Base-by-base conservation (phyloP, 2,113 vertebrate genomes). In the Barnardius zonarius region DNA sequence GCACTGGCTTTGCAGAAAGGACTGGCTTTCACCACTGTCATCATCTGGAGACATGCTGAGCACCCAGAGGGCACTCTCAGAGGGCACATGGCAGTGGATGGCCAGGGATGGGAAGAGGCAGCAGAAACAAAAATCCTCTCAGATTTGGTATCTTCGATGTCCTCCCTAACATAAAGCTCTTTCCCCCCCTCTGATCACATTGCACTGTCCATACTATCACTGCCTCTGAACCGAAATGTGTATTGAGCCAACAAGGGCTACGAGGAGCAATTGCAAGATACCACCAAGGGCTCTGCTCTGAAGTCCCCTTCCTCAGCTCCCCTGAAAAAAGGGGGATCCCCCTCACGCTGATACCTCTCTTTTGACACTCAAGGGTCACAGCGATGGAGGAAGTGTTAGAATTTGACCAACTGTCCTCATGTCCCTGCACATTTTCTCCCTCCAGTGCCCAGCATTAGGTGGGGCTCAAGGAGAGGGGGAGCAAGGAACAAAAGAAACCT, bases 131-230 rank as follows among this genome's bases (percentile, higher is more conserved):
- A 44, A 79, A 69, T 62, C 37, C 31, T 76, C 44, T 88, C 70
- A 31, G 20, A 17, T 28, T 2, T 30, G 11, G 54, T 24, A 51
- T 79, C 55, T 88, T 46, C 69, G 62, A 24, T 1, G 3, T 24
- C 20, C 43, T 88, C 28, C 66, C 51, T 25, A 79, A 31, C 1
- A 6, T 48, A 82, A 94, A 96, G 74, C 48, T 85, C 62, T 87
- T 76, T 15, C 2, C 2, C 9, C 9, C 17, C 25, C 19, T 48
- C 78, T 1, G 0, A 3, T 33, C 44, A 19, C 0, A 1, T 41
- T 77, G 77, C 31, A 10, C 39, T 0, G 0, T 0, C 0, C 35
- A 22, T 49, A 30, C 37, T 22, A 39, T 19, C 0, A 0, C 43
- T 88, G 79, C 68, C 66, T 69, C 64, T 15, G 63, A 86, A 52